Conservation (phyloP, 2,888 invertebrate species). For the Heliconius cydno region DNA sequence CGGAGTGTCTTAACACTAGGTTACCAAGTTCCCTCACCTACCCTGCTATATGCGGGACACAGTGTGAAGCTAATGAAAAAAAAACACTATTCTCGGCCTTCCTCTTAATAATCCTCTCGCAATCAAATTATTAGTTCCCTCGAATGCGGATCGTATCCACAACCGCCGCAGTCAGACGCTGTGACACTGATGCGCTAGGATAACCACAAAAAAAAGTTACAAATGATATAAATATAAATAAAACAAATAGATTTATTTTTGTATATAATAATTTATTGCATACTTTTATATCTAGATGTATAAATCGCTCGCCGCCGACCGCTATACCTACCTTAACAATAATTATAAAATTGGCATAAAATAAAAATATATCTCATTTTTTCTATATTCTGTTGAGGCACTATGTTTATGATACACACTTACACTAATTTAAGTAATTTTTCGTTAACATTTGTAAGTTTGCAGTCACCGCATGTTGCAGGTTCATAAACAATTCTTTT, state of each 20-base stretch:
- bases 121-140: not conserved
- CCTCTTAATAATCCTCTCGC: too few relatives aligned
- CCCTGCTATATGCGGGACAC: too few relatives aligned
- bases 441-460: slow-evolving; percentile 40
- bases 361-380: slow-evolving; percentile 53
- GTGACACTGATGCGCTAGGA: not conserved
- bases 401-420: slow-evolving; percentile 49
- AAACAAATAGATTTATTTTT: slow-evolving; percentile 36
- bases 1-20: too few relatives aligned
- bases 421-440: slow-evolving; percentile 45
- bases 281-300: slow-evolving; percentile 47
- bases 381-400: slow-evolving; percentile 55
- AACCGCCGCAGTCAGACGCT: not conserved
- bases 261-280: slow-evolving; percentile 52
- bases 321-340: slow-evolving; percentile 49
- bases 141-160: not conserved
- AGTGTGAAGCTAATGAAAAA: not conserved
- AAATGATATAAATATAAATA: slow-evolving; percentile 1
- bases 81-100: too few relatives aligned
- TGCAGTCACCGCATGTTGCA: slow-evolving; percentile 11
- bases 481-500: not conserved
- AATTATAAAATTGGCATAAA: slow-evolving; percentile 54
- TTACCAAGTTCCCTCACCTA: too few relatives aligned
- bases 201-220: not conserved
- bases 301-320: slow-evolving; percentile 44